Evolutionary conservation across 2,113 vertebrate genomes (phyloP), one percentile per base, ranked within the genome.

Genomic region (Ophthalmolycus amberensis): DNA sequence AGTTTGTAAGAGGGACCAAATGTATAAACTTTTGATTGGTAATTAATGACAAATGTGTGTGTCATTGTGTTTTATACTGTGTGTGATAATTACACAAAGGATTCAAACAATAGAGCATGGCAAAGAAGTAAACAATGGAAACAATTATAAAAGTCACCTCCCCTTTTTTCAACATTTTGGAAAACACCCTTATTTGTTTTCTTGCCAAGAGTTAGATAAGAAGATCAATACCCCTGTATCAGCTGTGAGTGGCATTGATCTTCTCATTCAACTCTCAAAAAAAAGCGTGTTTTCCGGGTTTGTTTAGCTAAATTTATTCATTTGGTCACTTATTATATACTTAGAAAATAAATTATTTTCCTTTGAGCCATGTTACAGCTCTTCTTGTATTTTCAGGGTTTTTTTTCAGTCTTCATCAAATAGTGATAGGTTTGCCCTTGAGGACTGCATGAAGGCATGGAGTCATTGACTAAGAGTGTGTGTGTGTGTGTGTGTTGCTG

Each of bases 401-500:
- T 6, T 2, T 22, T 52, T 52, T 52, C 73, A 70, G 48, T 60
- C 50, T 74, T 73, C 48, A 69, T 80, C 6, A 76, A 70, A 83
- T 22, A 72, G 15, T 25, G 15, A 75, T 25, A 67, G 18, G 9
- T 80, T 76, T 75, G 75, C 48, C 77, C 77, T 86, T 81, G 68
- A 60, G 52, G n/a, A 38, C 60, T 38, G n/a, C 65, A 42, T 18
- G 40, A 70, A 74, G 29, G 15, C 27, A 65, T 38, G 27, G 38
- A 60, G 46, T 59, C 16, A 37, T 34, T 25, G 54, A 25, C 54
- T 56, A 9, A 18, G 59, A 34, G 29, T 37, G 60, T 62, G 32
- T 62, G 60, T 37, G 60, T 37, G 60, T 63, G 6, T 62, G 60
- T 37, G 60, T 63, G 6, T 42, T 85, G 52, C 16, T 91, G 70